A percentile compares a stretch with the other conserved stretches of the same genome.
Conservation (phyloP, 1,140 invertebrate species). For the Drosophila repletoides region DNA sequence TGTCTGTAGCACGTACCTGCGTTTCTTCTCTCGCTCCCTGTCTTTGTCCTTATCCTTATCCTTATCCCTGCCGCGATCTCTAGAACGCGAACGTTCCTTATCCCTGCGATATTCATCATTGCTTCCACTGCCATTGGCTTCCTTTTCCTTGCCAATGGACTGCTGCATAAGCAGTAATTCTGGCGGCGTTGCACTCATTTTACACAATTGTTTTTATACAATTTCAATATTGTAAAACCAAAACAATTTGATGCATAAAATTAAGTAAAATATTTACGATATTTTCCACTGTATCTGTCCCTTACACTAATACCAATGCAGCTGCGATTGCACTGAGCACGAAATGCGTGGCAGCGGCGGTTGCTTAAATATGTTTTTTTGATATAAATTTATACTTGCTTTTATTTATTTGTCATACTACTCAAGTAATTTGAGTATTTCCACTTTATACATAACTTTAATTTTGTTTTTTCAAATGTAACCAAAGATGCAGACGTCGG, state of each 20-base stretch:
- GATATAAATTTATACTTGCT: not conserved
- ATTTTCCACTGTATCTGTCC: not conserved
- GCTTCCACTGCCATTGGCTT: slow-evolving; percentile 47
- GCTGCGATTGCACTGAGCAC: not conserved
- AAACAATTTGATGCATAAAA: not conserved
- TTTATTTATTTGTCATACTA: not conserved
- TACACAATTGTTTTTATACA: no score
- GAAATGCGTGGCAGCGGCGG: slow-evolving; percentile 15
- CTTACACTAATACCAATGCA: slow-evolving; percentile 11
- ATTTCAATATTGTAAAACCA: not conserved
- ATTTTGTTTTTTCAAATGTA: no score
- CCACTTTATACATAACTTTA: not conserved
- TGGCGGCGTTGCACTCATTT: slow-evolving; percentile 70
- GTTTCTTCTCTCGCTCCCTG: slow-evolving; percentile 83
- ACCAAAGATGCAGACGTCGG: slow-evolving; percentile 8
- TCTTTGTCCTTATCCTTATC: slow-evolving; percentile 83
- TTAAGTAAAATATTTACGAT: slow-evolving; percentile 6
- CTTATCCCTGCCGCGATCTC: slow-evolving; percentile 81
- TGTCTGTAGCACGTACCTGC: slow-evolving; percentile 30
- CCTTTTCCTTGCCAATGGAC: slow-evolving; percentile 31
- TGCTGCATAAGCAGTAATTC: slow-evolving; percentile 24
- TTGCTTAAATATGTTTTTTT: not conserved
- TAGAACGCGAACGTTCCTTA: slow-evolving; percentile 70
- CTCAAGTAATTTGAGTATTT: slow-evolving; percentile 19
- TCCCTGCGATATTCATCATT: slow-evolving; percentile 47